Percentiles rank a stretch among this genome's conserved stretches.
Conservation (phyloP, 1,140 invertebrate genomes). For the Hylaeus anthracinus region DNA sequence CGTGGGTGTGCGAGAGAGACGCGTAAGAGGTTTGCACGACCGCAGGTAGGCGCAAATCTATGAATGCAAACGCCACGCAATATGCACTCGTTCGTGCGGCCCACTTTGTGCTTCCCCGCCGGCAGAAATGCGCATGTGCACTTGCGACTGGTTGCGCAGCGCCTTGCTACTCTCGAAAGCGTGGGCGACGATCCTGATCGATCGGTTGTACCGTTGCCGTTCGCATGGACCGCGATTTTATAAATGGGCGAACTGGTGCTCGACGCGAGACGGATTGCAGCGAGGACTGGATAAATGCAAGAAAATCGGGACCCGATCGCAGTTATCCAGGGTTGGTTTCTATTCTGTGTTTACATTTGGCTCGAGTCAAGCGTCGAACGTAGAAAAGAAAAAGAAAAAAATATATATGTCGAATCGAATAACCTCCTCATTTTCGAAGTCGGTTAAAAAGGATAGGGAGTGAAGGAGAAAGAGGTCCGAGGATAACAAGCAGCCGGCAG, state of each 20-base stretch:
- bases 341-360: too few relatives aligned
- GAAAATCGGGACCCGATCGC: too few relatives aligned
- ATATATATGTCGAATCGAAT: too few relatives aligned
- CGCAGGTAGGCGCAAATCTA: conserved; percentile 41
- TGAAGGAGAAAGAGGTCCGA: too few relatives aligned
- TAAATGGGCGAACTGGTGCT: conserved; percentile 43
- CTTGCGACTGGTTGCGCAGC: conserved; percentile 42
- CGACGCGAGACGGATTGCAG: neutral
- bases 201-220: conserved; percentile 32
- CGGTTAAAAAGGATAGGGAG: too few relatives aligned
- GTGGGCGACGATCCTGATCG: conserved; percentile 44
- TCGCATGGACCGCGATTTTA: conserved; percentile 42
- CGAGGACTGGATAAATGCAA: too few relatives aligned
- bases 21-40: conserved; percentile 12
- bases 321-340: too few relatives aligned
- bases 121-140: conserved; percentile 37
- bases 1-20: conserved; percentile 29
- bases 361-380: too few relatives aligned
- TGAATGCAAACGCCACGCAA: conserved; percentile 46
- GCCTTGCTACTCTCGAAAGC: conserved; percentile 15
- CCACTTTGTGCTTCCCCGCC: conserved; percentile 36
- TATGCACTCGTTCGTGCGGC: conserved; percentile 30
- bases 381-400: too few relatives aligned
- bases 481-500: too few relatives aligned
- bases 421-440: too few relatives aligned